Percentiles rank a stretch among this genome's conserved stretches.
These are phyloP conservation scores for Anneissia japonica DNA, from an alignment of 35 echinoderm and acorn worm genomes.

Conservation along the genomic window DNA sequence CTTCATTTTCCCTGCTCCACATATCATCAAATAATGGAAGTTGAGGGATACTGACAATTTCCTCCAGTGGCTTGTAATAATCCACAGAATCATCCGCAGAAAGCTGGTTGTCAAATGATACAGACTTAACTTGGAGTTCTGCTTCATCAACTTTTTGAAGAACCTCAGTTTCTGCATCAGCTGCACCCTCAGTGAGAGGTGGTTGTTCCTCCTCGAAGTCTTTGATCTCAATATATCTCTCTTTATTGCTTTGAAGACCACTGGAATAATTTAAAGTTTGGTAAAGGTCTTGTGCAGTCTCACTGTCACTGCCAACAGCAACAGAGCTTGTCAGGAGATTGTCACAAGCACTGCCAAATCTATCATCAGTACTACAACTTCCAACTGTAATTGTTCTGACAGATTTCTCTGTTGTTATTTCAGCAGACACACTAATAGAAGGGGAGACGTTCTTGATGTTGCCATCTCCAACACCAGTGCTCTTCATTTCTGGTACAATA, in stretches of 20 bases:
- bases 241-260: too few relatives aligned
- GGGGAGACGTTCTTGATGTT: neutral
- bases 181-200: too few relatives aligned
- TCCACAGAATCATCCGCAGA: neutral
- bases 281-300: too few relatives aligned
- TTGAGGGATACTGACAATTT: neutral
- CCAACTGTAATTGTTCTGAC: constrained; percentile 9
- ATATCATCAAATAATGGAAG: neutral
- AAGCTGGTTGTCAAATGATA: too few relatives aligned
- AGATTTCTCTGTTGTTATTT: constrained; percentile 13
- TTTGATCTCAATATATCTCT: too few relatives aligned
- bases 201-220: too few relatives aligned
- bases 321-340: constrained; percentile 25
- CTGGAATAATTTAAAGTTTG: too few relatives aligned
- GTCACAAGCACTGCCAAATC: constrained; percentile 30
- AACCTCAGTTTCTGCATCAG: too few relatives aligned
- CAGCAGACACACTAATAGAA: neutral
- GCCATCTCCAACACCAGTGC: neutral
- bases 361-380: constrained; percentile 2
- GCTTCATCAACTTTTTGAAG: too few relatives aligned
- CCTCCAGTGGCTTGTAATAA: neutral
- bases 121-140: too few relatives aligned
- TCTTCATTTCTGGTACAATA: neutral
- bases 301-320: constrained; percentile 11
- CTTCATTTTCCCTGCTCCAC: neutral